These are phyloP conservation scores for Lasioglossum pauxillum DNA, from an alignment of 2,888 invertebrate genomes.

Conservation along the genomic window DNA sequence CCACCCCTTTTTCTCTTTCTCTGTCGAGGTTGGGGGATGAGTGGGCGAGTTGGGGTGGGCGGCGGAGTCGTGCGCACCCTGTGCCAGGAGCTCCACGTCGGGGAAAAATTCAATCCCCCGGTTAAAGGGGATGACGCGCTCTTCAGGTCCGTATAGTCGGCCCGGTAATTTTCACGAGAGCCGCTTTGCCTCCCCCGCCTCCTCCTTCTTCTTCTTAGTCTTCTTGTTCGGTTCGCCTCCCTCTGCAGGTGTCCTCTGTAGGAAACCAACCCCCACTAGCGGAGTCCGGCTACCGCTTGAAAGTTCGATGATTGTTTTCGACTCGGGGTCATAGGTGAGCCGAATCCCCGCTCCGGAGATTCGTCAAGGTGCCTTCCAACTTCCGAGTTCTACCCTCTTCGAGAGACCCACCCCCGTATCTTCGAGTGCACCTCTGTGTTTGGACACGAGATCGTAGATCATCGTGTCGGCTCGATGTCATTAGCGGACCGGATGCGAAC, in stretches of 20 bases:
- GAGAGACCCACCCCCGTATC: background rate
- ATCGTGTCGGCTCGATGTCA: constrained; percentile 17
- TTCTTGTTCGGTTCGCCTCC: background rate
- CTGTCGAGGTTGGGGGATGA: constrained; percentile 41
- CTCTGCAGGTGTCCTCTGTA: constrained; percentile 41
- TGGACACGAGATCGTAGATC: constrained; percentile 20
- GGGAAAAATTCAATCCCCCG: constrained; percentile 83
- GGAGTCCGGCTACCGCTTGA: constrained; percentile 12
- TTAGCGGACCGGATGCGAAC: background rate
- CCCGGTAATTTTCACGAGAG: constrained; percentile 67
- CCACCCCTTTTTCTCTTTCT: constrained; percentile 55
- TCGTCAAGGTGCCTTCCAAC: background rate
- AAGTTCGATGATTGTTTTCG: constrained; percentile 12
- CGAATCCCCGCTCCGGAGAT: background rate
- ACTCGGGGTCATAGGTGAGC: constrained; percentile 27
- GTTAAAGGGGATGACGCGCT: constrained; percentile 82
- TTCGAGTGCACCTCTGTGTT: background rate
- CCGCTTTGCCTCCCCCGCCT: constrained; percentile 40
- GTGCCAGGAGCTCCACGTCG: constrained; percentile 76
- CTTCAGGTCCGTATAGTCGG: constrained; percentile 66
- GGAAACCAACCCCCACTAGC: constrained; percentile 18
- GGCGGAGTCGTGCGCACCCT: constrained; percentile 77
- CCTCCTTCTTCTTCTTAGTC: constrained; percentile 6
- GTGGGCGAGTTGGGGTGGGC: constrained; percentile 63
- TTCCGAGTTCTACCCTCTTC: background rate